Base-by-base conservation (phyloP, 2,888 invertebrate genomes). In the Ceraclea dissimilis region DNA sequence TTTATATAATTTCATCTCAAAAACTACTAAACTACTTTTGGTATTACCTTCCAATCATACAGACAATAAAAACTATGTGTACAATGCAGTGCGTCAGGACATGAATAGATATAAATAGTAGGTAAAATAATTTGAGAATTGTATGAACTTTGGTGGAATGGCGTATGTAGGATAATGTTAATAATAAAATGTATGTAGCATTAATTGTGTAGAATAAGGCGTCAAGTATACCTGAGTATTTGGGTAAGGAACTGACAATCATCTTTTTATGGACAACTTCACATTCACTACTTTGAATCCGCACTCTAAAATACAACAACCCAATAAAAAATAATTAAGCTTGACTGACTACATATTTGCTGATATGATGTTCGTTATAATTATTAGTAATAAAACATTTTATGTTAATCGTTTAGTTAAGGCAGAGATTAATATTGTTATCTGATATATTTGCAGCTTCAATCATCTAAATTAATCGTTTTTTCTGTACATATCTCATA, bases 241-340 rank as follows among this genome's bases (percentile, higher is more conserved):
- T 53, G 61, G 59, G 61, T 61, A 61, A 58, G 58, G 59, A 59
- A 60, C 61, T 59, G 61, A 61, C 61, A 61, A 61, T 61, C 61
- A 61, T 61, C 56, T 61, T 61, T n/a, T 54, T 20, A 39, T 39
- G 39, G 19, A 46, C 2, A n/a, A 5, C 46, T n/a, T 46, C 46
- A 46, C 10, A 19, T 19, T n/a, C 16, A 10, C 2, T 44, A 13
- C n/a, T 44, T 18, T 13, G 16, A 39, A 39, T 39, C 26, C 10
- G 10, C 26, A 26, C n/a, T 31, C 6, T 11, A 13, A 39, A 13
- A 39, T 39, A 5, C 2, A 39, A 39, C 39, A 39, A 39, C 13
- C 2, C 16, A 39, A 20, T 46, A 46, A 16, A n/a, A n/a, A n/a
- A 43, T 13, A 8, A 13, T 13, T 43, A 43, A 6, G 46, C 46